Conservation (phyloP, 2,888 invertebrate genomes). For the Drosophila mimica region DNA sequence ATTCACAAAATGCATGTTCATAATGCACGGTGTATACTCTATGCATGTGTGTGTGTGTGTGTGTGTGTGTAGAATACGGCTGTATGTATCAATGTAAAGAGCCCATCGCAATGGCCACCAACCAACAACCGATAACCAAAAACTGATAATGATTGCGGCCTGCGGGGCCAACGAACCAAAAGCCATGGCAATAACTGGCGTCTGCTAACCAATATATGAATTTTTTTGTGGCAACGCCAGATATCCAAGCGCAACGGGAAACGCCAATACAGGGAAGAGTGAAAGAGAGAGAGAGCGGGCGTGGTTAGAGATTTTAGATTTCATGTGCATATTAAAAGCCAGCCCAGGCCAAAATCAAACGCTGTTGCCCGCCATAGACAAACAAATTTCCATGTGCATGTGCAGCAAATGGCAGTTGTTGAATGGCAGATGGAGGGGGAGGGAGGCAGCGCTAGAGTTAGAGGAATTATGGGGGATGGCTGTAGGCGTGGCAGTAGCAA, state of each 20-base stretch:
- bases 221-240: slow-evolving; percentile 38
- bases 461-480: background rate
- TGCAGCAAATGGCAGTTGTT: slow-evolving; percentile 60
- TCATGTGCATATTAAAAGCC: slow-evolving; percentile 77
- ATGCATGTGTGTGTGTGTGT: background rate
- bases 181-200: slow-evolving; percentile 76
- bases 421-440: slow-evolving; percentile 19
- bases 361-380: slow-evolving; percentile 62
- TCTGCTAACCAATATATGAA: slow-evolving; percentile 65
- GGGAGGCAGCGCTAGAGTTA: background rate
- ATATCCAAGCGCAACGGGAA: slow-evolving; percentile 2
- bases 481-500: slow-evolving; percentile 30
- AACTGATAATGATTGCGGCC: slow-evolving; percentile 81
- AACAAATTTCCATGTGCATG: slow-evolving; percentile 72
- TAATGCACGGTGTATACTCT: slow-evolving; percentile 44
- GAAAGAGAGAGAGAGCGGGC: slow-evolving; percentile 2
- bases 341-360: slow-evolving; percentile 65
- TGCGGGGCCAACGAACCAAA: slow-evolving; percentile 57
- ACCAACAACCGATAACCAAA: slow-evolving; percentile 58
- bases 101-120: slow-evolving; percentile 34
- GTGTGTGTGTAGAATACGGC: background rate
- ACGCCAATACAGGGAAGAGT: slow-evolving; percentile 6
- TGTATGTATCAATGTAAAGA: slow-evolving; percentile 33
- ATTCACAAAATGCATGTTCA: slow-evolving; percentile 35
- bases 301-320: slow-evolving; percentile 52